Percentiles rank a stretch among this genome's conserved stretches.
These are phyloP conservation scores for Mesorhabditis belari DNA, from an alignment of 2,888 invertebrate species.

Conservation along the genomic window DNA sequence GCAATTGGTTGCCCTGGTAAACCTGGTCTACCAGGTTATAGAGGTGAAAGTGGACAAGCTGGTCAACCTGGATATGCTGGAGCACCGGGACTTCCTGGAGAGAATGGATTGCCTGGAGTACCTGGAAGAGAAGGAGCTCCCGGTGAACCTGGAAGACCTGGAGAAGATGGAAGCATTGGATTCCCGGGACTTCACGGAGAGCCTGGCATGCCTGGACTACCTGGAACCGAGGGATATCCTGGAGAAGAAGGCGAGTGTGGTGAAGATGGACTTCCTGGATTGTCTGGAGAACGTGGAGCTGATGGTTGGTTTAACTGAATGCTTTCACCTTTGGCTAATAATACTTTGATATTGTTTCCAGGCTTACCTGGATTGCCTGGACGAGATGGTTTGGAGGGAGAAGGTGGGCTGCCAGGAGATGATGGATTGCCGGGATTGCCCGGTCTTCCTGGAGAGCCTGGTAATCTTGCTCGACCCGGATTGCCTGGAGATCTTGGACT, in stretches of 20 bases:
- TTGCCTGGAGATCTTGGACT: conserved; percentile 49
- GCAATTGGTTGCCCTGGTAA: conserved; percentile 18
- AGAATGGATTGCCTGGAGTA: conserved; percentile 34
- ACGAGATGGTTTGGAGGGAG: conserved; percentile 34
- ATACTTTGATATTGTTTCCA: no score
- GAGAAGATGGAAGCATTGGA: conserved; percentile 40
- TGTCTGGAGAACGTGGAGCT: conserved; percentile 33
- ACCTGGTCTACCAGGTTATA: conserved; percentile 23
- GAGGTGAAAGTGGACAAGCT: conserved; percentile 16
- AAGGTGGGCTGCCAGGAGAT: conserved; percentile 34
- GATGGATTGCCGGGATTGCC: conserved; percentile 32
- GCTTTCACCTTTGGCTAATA: no score
- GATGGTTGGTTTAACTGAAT: no score
- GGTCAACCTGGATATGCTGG: conserved; percentile 29
- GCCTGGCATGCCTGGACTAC: conserved; percentile 27
- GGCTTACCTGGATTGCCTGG: conserved; percentile 46
- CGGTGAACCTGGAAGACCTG: conserved; percentile 6
- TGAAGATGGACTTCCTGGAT: conserved; percentile 37
- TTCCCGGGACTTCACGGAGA: conserved; percentile 34
- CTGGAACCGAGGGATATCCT: conserved; percentile 31
- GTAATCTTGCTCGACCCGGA: conserved; percentile 32
- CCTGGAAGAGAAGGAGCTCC: no score
- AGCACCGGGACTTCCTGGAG: conserved; percentile 26
- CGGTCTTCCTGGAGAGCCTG: conserved; percentile 41
- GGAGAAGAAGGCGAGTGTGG: conserved; percentile 30